A percentile compares a stretch with the other conserved stretches of the same genome.
Evolutionary conservation across 2,888 invertebrate species (phyloP).

Genomic region (Alviniconcha strummeri): DNA sequence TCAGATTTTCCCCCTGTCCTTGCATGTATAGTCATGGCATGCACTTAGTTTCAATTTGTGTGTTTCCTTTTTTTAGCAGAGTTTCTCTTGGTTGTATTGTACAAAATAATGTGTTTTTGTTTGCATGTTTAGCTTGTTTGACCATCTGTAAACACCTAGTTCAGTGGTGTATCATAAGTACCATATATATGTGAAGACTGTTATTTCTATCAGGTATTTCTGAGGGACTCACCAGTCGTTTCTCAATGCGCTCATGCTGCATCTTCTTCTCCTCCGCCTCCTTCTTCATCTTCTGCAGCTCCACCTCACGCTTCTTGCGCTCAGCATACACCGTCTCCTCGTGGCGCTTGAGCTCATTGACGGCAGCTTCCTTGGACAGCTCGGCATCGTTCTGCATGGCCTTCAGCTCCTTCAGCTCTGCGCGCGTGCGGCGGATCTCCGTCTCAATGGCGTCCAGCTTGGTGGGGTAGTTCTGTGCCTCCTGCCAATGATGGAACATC

Average conservation of each 20-base stretch:
- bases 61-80: too few relatives aligned
- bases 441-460: slow-evolving; percentile 70
- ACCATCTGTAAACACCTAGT: too few relatives aligned
- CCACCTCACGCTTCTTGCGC: slow-evolving; percentile 71
- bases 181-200: too few relatives aligned
- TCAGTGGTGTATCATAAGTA: too few relatives aligned
- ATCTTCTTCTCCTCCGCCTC: slow-evolving; percentile 73
- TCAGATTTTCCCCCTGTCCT: too few relatives aligned
- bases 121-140: too few relatives aligned
- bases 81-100: too few relatives aligned
- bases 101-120: too few relatives aligned
- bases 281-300: slow-evolving; percentile 71
- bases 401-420: slow-evolving; percentile 67
- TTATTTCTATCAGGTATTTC: too few relatives aligned
- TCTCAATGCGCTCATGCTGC: slow-evolving; percentile 72
- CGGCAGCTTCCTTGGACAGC: slow-evolving; percentile 68
- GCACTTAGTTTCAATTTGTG: too few relatives aligned
- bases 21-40: too few relatives aligned
- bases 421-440: slow-evolving; percentile 65
- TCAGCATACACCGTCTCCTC: slow-evolving; percentile 71
- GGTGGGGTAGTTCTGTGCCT: slow-evolving; percentile 69
- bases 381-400: slow-evolving; percentile 71
- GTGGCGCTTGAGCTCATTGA: slow-evolving; percentile 66
- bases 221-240: slow-evolving; percentile 36
- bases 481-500: slow-evolving; percentile 47